Evolutionary conservation across 2,113 vertebrate species (phyloP), one percentile per base, ranked within the genome.

Genomic region (Ranitomeya imitator): DNA sequence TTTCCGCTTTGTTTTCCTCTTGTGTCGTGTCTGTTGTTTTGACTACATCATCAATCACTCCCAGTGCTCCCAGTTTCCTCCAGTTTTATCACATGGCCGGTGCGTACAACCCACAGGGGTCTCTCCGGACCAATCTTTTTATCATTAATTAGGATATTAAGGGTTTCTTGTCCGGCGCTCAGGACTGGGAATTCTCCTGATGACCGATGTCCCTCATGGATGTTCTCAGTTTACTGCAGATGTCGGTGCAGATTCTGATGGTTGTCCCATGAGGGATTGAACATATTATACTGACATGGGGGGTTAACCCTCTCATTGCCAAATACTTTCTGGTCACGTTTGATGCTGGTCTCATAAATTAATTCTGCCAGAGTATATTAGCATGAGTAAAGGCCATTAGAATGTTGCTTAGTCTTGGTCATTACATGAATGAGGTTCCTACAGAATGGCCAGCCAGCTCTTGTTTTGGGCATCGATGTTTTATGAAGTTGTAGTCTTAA

Each of bases 21-120:
- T 79, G 23, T 79, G 14, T 16, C 9, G 11, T 26, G 21, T 79
- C 77, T 57, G 1, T 7, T 26, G 10, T 16, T 26, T 80, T 80
- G 23, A 60, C 7, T 60, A 80, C 78, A 80, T 59, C 78, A 60
- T 80, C 78, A 59, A 80, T 80, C 78, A 80, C 57, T 60, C n/a
- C 78, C 55, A 80, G 16, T 31, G 10, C 16, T 31, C 54, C n/a
- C 23, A 31, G 23, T 31, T 14, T 9, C 14, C 54, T 31, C 71
- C 37, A 19, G 71, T 51, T 31, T 45, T 15, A 73, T 74, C 71
- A 45, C 71, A 45, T 74, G 15, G 45, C 54, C 76, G n/a, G 12
- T 18, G 8, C 76, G 15, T 18, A 9, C 37, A 74, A 2, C 37
- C 16, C 45, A 52, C 10, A 11, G 59, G 8, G 19, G 45, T 83